Conservation (phyloP, 2,113 vertebrate genomes). For the Semicossyphus pulcher region DNA sequence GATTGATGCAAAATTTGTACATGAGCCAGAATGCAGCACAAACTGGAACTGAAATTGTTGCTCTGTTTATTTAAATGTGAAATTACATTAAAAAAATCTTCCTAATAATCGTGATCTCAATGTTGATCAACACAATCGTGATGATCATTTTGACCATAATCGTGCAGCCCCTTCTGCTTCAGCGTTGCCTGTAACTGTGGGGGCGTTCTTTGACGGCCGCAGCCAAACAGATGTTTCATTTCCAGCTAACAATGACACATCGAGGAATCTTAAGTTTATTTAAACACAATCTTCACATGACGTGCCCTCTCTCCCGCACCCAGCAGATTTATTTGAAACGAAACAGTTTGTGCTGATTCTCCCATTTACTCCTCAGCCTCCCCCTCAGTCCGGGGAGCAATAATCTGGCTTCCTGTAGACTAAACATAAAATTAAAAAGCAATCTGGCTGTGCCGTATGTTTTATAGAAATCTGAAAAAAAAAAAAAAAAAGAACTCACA, state of each 20-base stretch:
- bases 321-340: conserved; percentile 78
- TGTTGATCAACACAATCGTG: too few relatives aligned
- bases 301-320: conserved; percentile 54
- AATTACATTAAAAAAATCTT: too few relatives aligned
- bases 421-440: conserved; percentile 87
- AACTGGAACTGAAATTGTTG: too few relatives aligned
- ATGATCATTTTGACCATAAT: too few relatives aligned
- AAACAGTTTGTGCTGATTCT: conserved; percentile 81
- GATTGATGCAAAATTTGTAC: too few relatives aligned
- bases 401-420: conserved; percentile 86
- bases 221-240: conserved; percentile 78
- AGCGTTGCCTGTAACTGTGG: conserved; percentile 45
- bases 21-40: too few relatives aligned
- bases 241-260: conserved; percentile 70
- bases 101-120: too few relatives aligned
- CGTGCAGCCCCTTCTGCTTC: too few relatives aligned
- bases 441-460: conserved; percentile 78
- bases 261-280: conserved; percentile 73
- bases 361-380: conserved; percentile 62
- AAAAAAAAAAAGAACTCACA: conserved; percentile 73
- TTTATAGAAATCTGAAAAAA: conserved; percentile 72
- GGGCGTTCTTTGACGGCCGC: conserved; percentile 46
- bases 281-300: conserved; percentile 75
- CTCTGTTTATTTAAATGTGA: too few relatives aligned
- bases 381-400: conserved; percentile 67